These are phyloP conservation scores for Aphidoletes aphidimyza DNA, from an alignment of 2,888 invertebrate species.

Conservation along the genomic window DNA sequence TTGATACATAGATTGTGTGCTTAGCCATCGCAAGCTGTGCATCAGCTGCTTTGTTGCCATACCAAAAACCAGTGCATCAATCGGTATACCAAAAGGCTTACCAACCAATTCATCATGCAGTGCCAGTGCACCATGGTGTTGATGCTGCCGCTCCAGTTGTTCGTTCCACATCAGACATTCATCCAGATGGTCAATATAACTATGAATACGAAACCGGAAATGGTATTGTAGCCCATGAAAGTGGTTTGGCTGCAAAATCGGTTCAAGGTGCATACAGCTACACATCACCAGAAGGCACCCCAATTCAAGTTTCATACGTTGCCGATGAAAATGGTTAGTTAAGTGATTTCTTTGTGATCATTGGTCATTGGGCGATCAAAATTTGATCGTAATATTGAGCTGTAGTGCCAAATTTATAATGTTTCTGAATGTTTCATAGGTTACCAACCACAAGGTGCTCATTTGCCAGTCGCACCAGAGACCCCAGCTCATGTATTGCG, in stretches of 20 bases:
- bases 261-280: background rate
- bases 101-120: background rate
- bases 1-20: background rate
- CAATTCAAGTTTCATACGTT: conserved; percentile 14
- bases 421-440: background rate
- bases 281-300: background rate
- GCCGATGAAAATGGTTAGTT: conserved; percentile 12
- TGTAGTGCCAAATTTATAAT: no score
- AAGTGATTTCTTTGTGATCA: no score
- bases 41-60: background rate
- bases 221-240: background rate
- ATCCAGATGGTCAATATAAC: background rate
- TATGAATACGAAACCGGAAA: conserved; percentile 19
- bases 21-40: conserved; percentile 32
- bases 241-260: background rate
- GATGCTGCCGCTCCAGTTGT: background rate
- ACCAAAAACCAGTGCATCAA: background rate
- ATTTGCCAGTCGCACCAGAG: background rate
- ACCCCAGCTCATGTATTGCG: background rate
- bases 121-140: background rate
- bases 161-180: background rate
- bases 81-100: background rate
- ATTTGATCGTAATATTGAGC: no score
- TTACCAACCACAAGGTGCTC: background rate
- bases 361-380: no score